Evolutionary conservation across 2,113 vertebrate species (phyloP).

Genomic region (Centropus bengalensis): DNA sequence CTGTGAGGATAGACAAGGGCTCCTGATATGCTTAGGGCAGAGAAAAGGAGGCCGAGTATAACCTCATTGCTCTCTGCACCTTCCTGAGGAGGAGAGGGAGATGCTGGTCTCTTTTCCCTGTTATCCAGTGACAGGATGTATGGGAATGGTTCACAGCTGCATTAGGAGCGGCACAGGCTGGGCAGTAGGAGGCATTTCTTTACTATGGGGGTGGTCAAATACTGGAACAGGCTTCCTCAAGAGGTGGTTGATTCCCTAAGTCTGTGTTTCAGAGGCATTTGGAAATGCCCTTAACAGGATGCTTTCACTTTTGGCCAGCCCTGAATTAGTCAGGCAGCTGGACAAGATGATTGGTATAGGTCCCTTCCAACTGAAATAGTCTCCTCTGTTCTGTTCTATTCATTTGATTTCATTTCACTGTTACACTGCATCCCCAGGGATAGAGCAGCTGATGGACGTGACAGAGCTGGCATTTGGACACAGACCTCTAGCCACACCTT

Average conservation of each 20-base stretch:
- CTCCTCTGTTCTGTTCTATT: not conserved
- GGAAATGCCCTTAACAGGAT: not conserved
- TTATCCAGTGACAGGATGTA: accelerated
- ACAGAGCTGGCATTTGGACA: not conserved
- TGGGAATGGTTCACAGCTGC: not conserved
- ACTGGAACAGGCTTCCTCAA: not conserved
- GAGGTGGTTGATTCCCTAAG: accelerated
- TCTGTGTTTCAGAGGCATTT: not conserved
- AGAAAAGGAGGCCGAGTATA: not conserved
- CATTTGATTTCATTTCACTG: not conserved
- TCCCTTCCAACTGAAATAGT: not conserved
- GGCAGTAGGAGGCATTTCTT: not conserved
- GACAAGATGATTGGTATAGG: not conserved
- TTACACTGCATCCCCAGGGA: not conserved
- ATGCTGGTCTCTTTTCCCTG: not conserved
- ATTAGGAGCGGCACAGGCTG: not conserved
- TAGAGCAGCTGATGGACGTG: not conserved
- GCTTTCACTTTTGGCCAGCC: not conserved
- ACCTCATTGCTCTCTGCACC: not conserved
- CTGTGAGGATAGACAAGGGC: not conserved
- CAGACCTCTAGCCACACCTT: accelerated
- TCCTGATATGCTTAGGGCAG: not conserved
- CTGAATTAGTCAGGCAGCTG: not conserved
- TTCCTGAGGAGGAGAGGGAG: not conserved
- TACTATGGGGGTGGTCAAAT: not conserved